These are phyloP conservation scores for Gonocerus acuteangulatus DNA, from an alignment of 2,888 invertebrate species.

Conservation along the genomic window DNA sequence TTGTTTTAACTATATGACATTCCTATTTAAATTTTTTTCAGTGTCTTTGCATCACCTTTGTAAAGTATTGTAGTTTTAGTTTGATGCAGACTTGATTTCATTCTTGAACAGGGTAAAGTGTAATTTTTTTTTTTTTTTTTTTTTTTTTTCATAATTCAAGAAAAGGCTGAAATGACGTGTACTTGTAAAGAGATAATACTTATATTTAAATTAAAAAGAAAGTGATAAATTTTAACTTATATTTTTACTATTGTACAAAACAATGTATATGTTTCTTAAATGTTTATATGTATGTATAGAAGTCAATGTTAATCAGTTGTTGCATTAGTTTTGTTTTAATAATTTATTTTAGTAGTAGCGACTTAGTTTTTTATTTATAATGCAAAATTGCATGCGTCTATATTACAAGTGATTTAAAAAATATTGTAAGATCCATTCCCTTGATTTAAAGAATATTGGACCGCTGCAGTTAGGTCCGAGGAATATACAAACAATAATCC, in stretches of 20 bases:
- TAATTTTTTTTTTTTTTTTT: neutral
- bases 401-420: too few species aligned
- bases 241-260: neutral
- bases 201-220: neutral
- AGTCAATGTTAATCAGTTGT: neutral
- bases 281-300: neutral
- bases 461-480: too few species aligned
- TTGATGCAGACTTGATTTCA: neutral
- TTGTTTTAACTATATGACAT: slow-evolving; percentile 14
- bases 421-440: too few species aligned
- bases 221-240: neutral
- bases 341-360: neutral
- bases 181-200: neutral
- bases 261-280: neutral
- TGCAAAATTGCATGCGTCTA: too few species aligned
- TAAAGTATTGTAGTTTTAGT: slow-evolving; percentile 4
- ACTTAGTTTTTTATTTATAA: too few species aligned
- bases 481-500: too few species aligned
- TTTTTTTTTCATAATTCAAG: too few species aligned
- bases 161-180: neutral
- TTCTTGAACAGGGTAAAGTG: neutral
- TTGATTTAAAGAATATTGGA: too few species aligned
- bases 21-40: slow-evolving; percentile 6
- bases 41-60: slow-evolving; percentile 13
- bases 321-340: neutral